Percentiles rank a stretch among this genome's conserved stretches.
Evolutionary conservation across 2,797 vertebrate species (phyloP).

Genomic region (Gymnothorax javanicus): DNA sequence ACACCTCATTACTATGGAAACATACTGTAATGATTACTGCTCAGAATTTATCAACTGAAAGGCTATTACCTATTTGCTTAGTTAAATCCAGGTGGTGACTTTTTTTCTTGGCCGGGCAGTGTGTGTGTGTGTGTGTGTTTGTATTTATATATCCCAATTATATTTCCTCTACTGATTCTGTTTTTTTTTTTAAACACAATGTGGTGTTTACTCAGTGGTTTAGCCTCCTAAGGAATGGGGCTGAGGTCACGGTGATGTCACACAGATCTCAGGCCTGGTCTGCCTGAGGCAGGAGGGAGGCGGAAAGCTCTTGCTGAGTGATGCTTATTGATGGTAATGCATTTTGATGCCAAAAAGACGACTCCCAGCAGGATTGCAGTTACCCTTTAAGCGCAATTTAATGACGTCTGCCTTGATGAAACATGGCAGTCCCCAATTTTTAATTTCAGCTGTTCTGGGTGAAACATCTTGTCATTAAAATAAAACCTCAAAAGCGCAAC

Average conservation of each 20-base stretch:
- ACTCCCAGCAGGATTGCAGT: neutral
- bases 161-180: no score
- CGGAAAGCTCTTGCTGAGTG: neutral
- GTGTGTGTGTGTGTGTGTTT: no score
- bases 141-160: no score
- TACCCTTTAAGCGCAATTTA: neutral
- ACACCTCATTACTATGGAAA: neutral
- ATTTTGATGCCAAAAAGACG: neutral
- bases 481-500: no score
- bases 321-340: neutral
- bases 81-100: no score
- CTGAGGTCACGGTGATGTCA: neutral
- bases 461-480: no score
- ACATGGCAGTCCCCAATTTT: neutral
- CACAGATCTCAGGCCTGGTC: neutral
- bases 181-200: neutral
- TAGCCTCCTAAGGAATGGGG: no score
- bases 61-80: no score
- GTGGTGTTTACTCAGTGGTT: neutral
- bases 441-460: neutral
- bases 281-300: neutral
- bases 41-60: no score
- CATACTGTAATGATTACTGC: no score
- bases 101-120: no score
- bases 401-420: neutral